These are phyloP conservation scores for Yponomeuta plumbellus DNA, from an alignment of 2,888 invertebrate species.

Conservation along the genomic window DNA sequence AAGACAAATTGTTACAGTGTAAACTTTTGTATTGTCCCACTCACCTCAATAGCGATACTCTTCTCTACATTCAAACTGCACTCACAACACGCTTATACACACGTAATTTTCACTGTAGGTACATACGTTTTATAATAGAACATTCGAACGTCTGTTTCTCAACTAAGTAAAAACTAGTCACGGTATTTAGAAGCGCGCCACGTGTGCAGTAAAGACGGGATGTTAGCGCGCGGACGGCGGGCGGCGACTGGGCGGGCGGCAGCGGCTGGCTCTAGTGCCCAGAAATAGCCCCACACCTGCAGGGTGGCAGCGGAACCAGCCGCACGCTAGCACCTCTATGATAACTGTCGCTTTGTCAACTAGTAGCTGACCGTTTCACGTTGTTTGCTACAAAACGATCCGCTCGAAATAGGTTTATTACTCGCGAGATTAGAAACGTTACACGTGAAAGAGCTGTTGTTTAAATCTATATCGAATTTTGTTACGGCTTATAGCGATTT, in stretches of 20 bases:
- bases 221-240: constrained; percentile 49
- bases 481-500: background rate
- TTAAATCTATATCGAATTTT: background rate
- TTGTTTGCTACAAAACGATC: background rate
- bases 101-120: background rate
- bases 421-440: background rate
- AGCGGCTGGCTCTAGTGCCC: constrained; percentile 28
- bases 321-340: constrained; percentile 48
- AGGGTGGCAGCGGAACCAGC: constrained; percentile 35
- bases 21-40: constrained; percentile 41
- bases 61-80: background rate
- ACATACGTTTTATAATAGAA: background rate
- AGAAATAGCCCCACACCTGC: constrained; percentile 72
- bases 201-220: constrained; percentile 1
- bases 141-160: background rate
- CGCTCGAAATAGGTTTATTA: constrained; percentile 9
- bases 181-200: constrained; percentile 5
- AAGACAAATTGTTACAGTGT: constrained; percentile 31
- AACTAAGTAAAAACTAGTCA: constrained; percentile 4
- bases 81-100: background rate
- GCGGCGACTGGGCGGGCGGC: constrained; percentile 42
- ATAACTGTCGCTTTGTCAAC: constrained; percentile 58
- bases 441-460: background rate
- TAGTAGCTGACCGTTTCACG: constrained; percentile 13
- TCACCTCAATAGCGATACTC: constrained; percentile 40